phyloP scores from a whole-genome alignment of 2,113 vertebrate genomes.

The Rana temporaria region DNA sequence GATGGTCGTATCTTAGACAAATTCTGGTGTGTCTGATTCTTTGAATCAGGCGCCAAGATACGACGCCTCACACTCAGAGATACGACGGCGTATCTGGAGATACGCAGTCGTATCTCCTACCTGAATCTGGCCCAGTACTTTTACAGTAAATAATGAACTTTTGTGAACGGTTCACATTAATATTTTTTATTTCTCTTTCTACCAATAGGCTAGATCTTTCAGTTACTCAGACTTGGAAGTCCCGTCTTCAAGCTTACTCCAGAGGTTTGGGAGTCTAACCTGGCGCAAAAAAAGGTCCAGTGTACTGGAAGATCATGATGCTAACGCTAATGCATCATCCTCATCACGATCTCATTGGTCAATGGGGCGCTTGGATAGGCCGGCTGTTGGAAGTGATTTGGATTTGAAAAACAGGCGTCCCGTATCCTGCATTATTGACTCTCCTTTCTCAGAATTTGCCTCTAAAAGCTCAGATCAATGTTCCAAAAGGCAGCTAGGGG shows the following conservation, averaged over 20 bases:
- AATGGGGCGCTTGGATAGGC: constrained; percentile 63
- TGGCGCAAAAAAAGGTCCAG: constrained; percentile 62
- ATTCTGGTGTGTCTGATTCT: too few species aligned
- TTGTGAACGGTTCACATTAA: neutral
- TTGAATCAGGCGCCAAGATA: too few species aligned
- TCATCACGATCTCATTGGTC: neutral
- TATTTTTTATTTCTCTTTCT: neutral
- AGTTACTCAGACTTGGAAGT: constrained; percentile 77
- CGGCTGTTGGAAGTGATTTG: constrained; percentile 64
- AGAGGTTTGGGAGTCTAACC: constrained; percentile 65
- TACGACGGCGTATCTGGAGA: too few species aligned
- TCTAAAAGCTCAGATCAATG: neutral
- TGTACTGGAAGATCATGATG: constrained; percentile 39
- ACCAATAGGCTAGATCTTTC: constrained; percentile 59
- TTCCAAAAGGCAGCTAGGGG: neutral
- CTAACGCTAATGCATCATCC: neutral
- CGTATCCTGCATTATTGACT: neutral
- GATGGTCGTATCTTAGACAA: too few species aligned
- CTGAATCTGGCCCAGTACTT: too few species aligned
- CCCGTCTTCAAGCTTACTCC: constrained; percentile 55
- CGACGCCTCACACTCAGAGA: too few species aligned
- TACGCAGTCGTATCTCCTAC: too few species aligned
- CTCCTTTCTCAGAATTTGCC: neutral
- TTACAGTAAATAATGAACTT: too few species aligned
- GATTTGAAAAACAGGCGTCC: constrained; percentile 58